Conservation (phyloP, 1,140 invertebrate species). For the Macrotrachela quadricornifera region DNA sequence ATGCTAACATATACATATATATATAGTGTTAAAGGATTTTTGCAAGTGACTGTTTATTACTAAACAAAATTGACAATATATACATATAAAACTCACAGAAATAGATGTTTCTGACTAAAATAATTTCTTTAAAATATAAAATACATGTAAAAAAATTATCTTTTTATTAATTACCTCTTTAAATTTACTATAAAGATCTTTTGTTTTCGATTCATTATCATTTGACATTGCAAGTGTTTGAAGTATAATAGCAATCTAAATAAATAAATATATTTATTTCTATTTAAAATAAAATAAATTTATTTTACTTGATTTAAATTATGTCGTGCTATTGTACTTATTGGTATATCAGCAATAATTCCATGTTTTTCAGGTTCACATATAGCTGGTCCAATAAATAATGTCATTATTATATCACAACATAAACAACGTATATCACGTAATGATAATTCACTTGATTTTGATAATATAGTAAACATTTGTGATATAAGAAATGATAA, state of each 20-base stretch:
- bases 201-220: constrained; percentile 47
- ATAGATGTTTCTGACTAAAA: constrained; percentile 1
- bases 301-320: constrained; percentile 57
- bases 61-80: background rate
- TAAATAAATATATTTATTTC: constrained; percentile 9
- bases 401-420: constrained; percentile 71
- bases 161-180: constrained; percentile 36
- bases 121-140: background rate
- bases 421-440: constrained; percentile 42
- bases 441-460: constrained; percentile 22
- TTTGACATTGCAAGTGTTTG: constrained; percentile 66
- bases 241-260: constrained; percentile 51
- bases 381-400: constrained; percentile 85
- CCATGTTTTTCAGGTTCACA: constrained; percentile 84
- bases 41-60: no score
- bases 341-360: constrained; percentile 67
- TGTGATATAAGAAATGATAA: constrained; percentile 39
- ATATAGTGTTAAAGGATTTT: no score
- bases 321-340: constrained; percentile 65
- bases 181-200: constrained; percentile 51
- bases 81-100: background rate
- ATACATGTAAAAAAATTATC: background rate
- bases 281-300: constrained; percentile 9
- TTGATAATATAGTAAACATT: constrained; percentile 33
- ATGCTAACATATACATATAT: no score